Conservation (phyloP, 2,888 invertebrate species). For the Monochamus alternatus region DNA sequence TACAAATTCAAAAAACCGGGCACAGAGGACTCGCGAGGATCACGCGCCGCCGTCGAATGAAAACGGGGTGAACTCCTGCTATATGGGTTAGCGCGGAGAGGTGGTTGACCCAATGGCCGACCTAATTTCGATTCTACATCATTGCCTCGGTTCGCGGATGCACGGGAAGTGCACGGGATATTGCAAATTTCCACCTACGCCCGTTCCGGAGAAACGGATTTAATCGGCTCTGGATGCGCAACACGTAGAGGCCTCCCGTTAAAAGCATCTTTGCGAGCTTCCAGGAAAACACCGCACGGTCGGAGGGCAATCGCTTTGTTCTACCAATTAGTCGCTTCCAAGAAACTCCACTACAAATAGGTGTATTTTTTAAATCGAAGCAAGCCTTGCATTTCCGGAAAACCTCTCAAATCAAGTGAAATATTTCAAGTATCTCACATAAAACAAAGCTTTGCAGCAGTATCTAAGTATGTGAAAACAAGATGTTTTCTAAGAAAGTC, state of each 20-base stretch:
- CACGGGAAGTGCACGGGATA: conserved; percentile 30
- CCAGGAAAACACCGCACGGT: not conserved
- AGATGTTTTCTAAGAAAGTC: no score
- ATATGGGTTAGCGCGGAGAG: conserved; percentile 50
- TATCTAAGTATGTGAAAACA: no score
- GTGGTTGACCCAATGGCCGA: conserved; percentile 59
- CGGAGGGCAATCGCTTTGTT: not conserved
- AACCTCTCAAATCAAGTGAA: no score
- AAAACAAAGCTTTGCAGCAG: no score
- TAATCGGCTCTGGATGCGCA: no score
- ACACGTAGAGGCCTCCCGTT: not conserved
- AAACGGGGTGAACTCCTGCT: conserved; percentile 36
- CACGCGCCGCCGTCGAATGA: conserved; percentile 18
- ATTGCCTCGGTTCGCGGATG: conserved; percentile 28
- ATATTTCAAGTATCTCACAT: no score
- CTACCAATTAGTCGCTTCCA: not conserved
- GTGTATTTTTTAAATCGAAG: no score
- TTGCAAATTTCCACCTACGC: conserved; percentile 38
- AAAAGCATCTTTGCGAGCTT: not conserved
- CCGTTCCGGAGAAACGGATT: conserved; percentile 4
- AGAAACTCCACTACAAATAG: not conserved
- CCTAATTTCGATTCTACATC: conserved; percentile 49
- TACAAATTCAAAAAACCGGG: conserved; percentile 16
- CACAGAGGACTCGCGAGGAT: conserved; percentile 18
- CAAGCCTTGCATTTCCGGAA: no score